These are phyloP conservation scores for Allolobophora icterica DNA, from an alignment of 2,888 invertebrate genomes.

Conservation along the genomic window DNA sequence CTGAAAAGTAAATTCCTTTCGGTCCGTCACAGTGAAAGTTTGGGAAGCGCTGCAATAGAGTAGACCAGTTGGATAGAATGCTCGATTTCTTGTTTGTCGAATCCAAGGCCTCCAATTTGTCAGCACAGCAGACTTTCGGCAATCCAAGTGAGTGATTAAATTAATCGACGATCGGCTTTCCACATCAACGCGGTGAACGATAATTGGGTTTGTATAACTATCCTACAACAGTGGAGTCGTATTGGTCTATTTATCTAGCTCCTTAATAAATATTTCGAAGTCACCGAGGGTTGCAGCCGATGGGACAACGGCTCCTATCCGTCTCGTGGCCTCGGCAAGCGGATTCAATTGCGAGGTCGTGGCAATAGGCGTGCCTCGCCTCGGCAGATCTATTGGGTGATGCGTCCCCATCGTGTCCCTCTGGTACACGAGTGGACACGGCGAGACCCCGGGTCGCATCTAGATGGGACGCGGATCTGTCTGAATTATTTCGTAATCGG, in stretches of 20 bases:
- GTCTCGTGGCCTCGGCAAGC: background rate
- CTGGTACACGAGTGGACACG: background rate
- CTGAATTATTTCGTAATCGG: background rate
- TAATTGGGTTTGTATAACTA: background rate
- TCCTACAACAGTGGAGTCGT: background rate
- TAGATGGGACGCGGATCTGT: conserved; percentile 17
- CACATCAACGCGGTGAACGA: background rate
- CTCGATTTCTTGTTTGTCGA: background rate
- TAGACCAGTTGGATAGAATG: background rate
- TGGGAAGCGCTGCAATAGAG: no score
- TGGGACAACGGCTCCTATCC: background rate
- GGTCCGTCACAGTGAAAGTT: no score
- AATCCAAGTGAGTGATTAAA: background rate
- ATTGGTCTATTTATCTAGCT: conserved; percentile 7
- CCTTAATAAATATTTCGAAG: background rate
- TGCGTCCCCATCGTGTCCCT: background rate
- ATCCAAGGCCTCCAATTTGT: background rate
- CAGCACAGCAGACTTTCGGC: background rate
- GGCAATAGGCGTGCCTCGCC: background rate
- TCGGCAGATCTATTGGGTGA: background rate
- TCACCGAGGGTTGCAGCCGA: background rate
- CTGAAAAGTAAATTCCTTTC: no score
- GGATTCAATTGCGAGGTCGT: conserved; percentile 2
- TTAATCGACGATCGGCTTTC: conserved; percentile 3
- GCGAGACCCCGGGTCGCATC: background rate